Conservation (phyloP, 2,888 invertebrate species). For the Serrognathus titanus region DNA sequence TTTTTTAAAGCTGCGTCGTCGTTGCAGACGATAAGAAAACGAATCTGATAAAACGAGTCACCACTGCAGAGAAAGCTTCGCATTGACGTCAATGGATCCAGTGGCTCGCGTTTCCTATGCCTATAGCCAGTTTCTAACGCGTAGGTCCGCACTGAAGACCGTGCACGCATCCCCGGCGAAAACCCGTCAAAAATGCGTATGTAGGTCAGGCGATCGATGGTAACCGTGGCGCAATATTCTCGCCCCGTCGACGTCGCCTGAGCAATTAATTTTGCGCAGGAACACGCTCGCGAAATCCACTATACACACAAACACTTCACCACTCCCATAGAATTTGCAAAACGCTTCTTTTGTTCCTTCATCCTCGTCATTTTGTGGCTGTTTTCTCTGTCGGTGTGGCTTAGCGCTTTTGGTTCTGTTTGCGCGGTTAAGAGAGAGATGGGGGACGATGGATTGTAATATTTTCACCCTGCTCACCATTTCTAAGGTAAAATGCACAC, state of each 20-base stretch:
- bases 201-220: no score
- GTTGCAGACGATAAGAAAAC: no score
- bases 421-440: no score
- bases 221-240: no score
- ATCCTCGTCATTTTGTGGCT: neutral
- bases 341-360: slow-evolving; percentile 3
- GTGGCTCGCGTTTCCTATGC: slow-evolving; percentile 31
- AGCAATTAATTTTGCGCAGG: no score
- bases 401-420: neutral
- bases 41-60: slow-evolving; percentile 15
- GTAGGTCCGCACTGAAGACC: slow-evolving; percentile 9
- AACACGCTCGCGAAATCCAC: neutral
- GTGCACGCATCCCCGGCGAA: neutral
- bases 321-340: neutral
- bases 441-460: slow-evolving; percentile 6
- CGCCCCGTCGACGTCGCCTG: no score
- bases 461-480: slow-evolving; percentile 3
- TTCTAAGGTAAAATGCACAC: no score
- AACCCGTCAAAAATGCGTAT: no score
- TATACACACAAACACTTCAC: neutral
- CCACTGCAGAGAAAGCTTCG: slow-evolving; percentile 28
- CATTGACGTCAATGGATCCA: slow-evolving; percentile 41
- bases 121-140: slow-evolving; percentile 23
- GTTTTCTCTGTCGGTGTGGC: neutral
- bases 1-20: no score